Conservation (phyloP, 1,140 invertebrate species). For the Riptortus pedestris region DNA sequence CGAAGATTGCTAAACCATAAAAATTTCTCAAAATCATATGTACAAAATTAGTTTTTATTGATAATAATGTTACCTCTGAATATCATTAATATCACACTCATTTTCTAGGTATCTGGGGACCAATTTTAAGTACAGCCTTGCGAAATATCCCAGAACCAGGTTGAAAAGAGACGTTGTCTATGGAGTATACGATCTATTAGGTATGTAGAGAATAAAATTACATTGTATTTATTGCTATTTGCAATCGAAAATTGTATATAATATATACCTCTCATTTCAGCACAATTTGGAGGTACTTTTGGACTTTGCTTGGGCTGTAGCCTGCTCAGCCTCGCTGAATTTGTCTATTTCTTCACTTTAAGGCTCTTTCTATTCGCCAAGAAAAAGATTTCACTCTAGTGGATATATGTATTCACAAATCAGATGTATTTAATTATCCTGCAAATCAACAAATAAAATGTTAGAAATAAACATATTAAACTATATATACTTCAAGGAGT, state of each 20-base stretch:
- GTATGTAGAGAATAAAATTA: conserved; percentile 36
- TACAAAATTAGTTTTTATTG: neutral
- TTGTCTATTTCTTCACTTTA: too few species aligned
- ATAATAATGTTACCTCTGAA: neutral
- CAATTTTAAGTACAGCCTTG: conserved; percentile 56
- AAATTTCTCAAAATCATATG: neutral
- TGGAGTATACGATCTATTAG: conserved; percentile 55
- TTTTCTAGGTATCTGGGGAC: conserved; percentile 49
- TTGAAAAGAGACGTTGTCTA: conserved; percentile 55
- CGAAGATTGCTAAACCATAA: neutral
- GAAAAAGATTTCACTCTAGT: too few species aligned
- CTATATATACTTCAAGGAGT: too few species aligned
- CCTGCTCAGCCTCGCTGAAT: neutral
- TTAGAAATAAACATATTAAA: too few species aligned
- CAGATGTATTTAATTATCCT: too few species aligned
- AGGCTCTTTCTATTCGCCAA: too few species aligned
- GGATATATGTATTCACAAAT: too few species aligned
- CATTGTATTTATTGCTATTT: too few species aligned
- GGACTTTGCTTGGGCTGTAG: neutral
- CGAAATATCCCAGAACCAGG: conserved; percentile 54
- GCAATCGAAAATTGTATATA: too few species aligned
- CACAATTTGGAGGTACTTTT: neutral
- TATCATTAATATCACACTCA: neutral
- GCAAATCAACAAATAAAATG: too few species aligned
- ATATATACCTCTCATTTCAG: too few species aligned